Evolutionary conservation across 2,113 vertebrate genomes (phyloP), one percentile per base, ranked within the genome.

Genomic region (Osmerus eperlanus): DNA sequence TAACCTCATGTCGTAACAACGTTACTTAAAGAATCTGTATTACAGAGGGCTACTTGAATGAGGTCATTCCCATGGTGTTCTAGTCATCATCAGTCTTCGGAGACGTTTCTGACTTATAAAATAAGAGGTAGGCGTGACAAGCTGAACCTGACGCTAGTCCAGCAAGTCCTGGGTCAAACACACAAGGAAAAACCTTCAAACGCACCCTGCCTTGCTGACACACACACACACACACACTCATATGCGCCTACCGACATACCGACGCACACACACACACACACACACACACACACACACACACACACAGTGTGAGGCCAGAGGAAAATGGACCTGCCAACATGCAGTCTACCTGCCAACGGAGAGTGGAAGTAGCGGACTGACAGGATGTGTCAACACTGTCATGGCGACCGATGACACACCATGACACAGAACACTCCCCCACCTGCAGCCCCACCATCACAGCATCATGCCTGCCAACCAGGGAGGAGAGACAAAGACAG

Each of bases 321-420:
- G 78, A 77, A 73, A 74, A 70, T 54, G 51, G 60, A 84, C 63
- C 81, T 83, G 86, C 79, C 78, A 84, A 74, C 83, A 60, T 53
- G 77, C 68, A 1, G 52, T 71, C 67, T 29, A 71, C 69, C 78
- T 77, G 81, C 83, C 83, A 86, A 65, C 69, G 68, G 78, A 73
- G 79, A 28, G 74, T 80, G 77, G 54, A n/a, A 15, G 36, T 70
- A 60, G 71, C 74, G 59, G 25, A 54, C 65, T 61, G 77, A 85
- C 69, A 28, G 72, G 65, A 70, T 68, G 55, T 58, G 83, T 84
- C 80, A 68, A 85, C 85, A 72, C 71, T 3, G 71, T 29, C 12
- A 9, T 32, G 76, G 76, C 61, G 68, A 68, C 71, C 51, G 79
- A 71, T 12, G 76, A 81, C 81, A 83, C 74, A 71, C 78, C 0